Percentiles rank a stretch among this genome's conserved stretches.
These are phyloP conservation scores for Agrotis exclamationis DNA, from an alignment of 2,888 invertebrate genomes.

Conservation along the genomic window DNA sequence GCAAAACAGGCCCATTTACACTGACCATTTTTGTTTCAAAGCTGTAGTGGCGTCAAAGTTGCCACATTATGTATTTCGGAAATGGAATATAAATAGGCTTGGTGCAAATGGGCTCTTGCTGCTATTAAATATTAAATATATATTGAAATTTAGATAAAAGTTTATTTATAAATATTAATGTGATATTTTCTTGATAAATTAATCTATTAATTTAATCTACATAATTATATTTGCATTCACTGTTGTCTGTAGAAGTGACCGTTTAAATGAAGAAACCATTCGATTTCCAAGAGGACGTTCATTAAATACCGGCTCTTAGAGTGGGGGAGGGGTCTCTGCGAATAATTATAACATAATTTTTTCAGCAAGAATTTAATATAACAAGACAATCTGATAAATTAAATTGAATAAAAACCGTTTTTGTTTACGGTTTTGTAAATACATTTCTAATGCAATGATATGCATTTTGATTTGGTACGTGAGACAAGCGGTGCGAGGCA, in stretches of 20 bases:
- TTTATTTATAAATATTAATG: conserved; percentile 51
- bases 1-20: conserved; percentile 22
- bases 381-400: too few species aligned
- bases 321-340: too few species aligned
- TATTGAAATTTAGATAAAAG: conserved; percentile 7
- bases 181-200: conserved; percentile 56
- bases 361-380: too few species aligned
- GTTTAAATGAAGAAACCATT: not conserved
- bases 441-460: too few species aligned
- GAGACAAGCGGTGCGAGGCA: too few species aligned
- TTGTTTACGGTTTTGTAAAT: too few species aligned
- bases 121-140: not conserved
- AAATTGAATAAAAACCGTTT: too few species aligned
- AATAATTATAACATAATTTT: too few species aligned
- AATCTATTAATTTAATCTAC: conserved; percentile 10
- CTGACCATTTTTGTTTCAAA: conserved; percentile 7
- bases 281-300: not conserved
- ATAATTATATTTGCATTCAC: conserved; percentile 35
- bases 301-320: too few species aligned
- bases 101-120: conserved; percentile 17
- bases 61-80: conserved; percentile 9
- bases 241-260: conserved; percentile 24
- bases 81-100: not conserved
- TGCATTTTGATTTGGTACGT: too few species aligned
- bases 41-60: conserved; percentile 7